Base-by-base conservation (phyloP, 2,888 invertebrate genomes). In the Pycnomerus fuliginosus region DNA sequence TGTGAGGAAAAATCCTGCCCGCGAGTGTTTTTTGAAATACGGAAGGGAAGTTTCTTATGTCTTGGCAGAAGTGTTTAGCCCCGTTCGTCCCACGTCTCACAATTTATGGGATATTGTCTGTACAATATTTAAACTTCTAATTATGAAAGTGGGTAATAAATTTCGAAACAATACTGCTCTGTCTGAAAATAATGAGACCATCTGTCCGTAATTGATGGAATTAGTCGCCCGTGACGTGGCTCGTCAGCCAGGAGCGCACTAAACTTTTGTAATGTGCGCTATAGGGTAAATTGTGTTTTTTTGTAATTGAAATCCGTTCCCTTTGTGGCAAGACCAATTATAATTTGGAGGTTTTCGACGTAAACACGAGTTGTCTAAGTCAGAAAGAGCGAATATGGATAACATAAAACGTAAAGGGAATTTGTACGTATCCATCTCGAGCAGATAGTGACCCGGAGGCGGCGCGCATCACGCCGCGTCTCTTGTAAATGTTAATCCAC, bases 191-290 rank as follows among this genome's bases (percentile, higher is more conserved):
- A 66, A 65, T 63, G 64, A 61, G 64, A 63, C 65, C 67, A 67
- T 67, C 67, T 67, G 67, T 67, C 64, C 52, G 61, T 67, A 65
- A 67, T 67, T 65, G 65, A 67, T 64, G 67, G 60, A 61, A 65
- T 65, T 64, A 63, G 62, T 61, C 58, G 63, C 44, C 61, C 59
- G 52, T 61, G 60, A 61, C 61, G 53, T 48, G 40, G 13, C 23
- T 22, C 34, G 16, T 29, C 51, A 33, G 11, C 15, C 35, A 41
- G 40, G 41, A 30, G 11, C 46, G 30, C 8, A 13, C 27, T 34
- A n/a, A 2, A 15, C 2, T 28, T 2, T 12, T 7, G n/a, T n/a
- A n/a, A n/a, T n/a, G n/a, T n/a, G n/a, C n/a, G n/a, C n/a, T n/a
- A n/a, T n/a, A n/a, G n/a, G n/a, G n/a, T n/a, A n/a, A n/a, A n/a